phyloP scores from a whole-genome alignment of 2,113 vertebrate genomes.

The Prionailurus bengalensis region DNA sequence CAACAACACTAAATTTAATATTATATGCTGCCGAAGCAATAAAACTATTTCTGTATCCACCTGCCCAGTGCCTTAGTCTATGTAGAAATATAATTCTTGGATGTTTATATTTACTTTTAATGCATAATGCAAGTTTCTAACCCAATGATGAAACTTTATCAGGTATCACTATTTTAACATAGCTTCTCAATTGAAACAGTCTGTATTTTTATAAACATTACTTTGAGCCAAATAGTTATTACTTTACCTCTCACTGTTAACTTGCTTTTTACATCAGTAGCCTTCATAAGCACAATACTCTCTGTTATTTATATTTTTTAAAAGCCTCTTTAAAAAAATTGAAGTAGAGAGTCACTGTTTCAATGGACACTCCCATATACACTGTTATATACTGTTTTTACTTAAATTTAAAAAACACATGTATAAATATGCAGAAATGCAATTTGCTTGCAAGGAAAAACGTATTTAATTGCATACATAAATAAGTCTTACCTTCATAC shows the following conservation, averaged over 20 bases:
- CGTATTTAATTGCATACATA: neutral
- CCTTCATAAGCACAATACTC: conserved; percentile 35
- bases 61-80: conserved; percentile 75
- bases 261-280: conserved; percentile 63
- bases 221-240: conserved; percentile 4
- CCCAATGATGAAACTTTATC: conserved; percentile 61
- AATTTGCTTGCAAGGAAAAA: neutral
- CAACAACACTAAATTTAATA: conserved; percentile 84
- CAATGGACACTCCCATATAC: neutral
- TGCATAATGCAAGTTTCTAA: conserved; percentile 60
- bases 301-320: neutral
- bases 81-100: conserved; percentile 65
- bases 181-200: conserved; percentile 62
- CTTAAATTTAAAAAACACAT: neutral
- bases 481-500: conserved; percentile 48
- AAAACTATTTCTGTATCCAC: conserved; percentile 79
- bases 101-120: conserved; percentile 70
- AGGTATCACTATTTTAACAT: conserved; percentile 75
- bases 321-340: neutral
- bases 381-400: neutral
- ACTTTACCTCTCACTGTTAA: conserved; percentile 41
- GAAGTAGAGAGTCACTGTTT: neutral
- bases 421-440: neutral
- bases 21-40: conserved; percentile 78
- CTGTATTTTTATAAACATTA: conserved; percentile 53